Percentiles rank a stretch among this genome's conserved stretches.
Conservation (phyloP, 2,888 invertebrate genomes). For the Augiades crinisus region DNA sequence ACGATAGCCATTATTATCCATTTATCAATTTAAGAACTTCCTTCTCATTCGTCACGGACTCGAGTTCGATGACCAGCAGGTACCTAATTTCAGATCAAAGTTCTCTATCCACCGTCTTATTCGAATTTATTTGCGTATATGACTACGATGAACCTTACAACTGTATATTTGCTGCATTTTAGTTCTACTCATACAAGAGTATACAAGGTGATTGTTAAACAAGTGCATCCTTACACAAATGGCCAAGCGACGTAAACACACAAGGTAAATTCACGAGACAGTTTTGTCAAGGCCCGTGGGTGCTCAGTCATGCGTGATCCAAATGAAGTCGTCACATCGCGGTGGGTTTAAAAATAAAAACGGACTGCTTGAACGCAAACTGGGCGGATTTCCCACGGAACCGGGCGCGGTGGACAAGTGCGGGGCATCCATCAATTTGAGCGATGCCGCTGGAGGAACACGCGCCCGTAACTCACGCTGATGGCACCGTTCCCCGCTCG, state of each 20-base stretch:
- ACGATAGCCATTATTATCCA: slow-evolving; percentile 9
- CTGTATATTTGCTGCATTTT: background rate
- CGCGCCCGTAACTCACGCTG: slow-evolving; percentile 23
- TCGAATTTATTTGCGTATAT: slow-evolving; percentile 4
- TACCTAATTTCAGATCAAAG: slow-evolving; percentile 4
- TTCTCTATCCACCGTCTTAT: slow-evolving; percentile 1
- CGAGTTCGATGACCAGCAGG: slow-evolving; percentile 16
- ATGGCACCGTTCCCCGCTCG: slow-evolving; percentile 9
- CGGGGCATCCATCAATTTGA: slow-evolving; percentile 25
- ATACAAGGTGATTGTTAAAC: too few relatives aligned
- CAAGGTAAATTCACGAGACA: background rate
- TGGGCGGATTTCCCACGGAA: slow-evolving; percentile 20
- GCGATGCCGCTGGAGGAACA: slow-evolving; percentile 17
- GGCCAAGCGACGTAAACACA: background rate
- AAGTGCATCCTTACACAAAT: background rate
- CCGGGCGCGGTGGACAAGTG: background rate
- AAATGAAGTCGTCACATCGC: slow-evolving; percentile 7
- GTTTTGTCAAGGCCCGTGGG: background rate
- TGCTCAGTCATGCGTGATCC: background rate
- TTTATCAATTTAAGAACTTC: slow-evolving; percentile 17
- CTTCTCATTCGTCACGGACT: slow-evolving; percentile 7
- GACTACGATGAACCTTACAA: background rate
- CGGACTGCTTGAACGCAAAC: slow-evolving; percentile 1
- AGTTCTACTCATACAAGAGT: too few relatives aligned
- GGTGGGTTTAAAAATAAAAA: slow-evolving; percentile 11